phyloP scores from a whole-genome alignment of 1,140 invertebrate genomes.

The Musca domestica region DNA sequence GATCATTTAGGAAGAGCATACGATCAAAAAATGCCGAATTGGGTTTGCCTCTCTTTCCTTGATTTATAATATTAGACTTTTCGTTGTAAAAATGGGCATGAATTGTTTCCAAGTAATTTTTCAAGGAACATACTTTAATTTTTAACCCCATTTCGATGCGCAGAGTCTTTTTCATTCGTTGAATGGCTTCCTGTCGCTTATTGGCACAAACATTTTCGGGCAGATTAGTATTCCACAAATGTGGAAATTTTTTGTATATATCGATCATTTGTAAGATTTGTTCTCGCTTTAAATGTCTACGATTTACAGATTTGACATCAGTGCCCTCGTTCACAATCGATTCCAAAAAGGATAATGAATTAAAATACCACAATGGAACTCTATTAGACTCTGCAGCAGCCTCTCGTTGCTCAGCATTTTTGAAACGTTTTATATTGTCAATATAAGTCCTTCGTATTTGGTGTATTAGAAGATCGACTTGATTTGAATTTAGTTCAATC shows the following conservation, averaged over 20 bases:
- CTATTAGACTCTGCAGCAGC: too few relatives aligned
- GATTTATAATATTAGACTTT: too few relatives aligned
- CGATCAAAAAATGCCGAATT: constrained; percentile 10
- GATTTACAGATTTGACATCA: too few relatives aligned
- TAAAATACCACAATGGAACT: too few relatives aligned
- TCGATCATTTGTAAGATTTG: neutral
- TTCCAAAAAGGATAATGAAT: too few relatives aligned
- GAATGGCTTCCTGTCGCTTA: neutral
- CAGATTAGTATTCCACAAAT: constrained; percentile 9
- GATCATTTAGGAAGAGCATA: constrained; percentile 5
- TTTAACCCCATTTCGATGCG: neutral
- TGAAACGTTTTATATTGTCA: too few relatives aligned
- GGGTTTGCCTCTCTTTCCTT: too few relatives aligned
- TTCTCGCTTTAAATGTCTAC: neutral
- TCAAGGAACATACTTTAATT: neutral
- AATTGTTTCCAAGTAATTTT: neutral
- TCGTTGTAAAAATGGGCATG: neutral
- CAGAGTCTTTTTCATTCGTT: neutral
- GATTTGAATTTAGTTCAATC: constrained; percentile 28
- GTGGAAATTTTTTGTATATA: neutral
- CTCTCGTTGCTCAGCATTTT: too few relatives aligned
- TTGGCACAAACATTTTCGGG: neutral
- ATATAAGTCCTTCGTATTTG: neutral
- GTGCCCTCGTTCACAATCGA: too few relatives aligned
- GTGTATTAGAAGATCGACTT: constrained; percentile 14